phyloP scores from a whole-genome alignment of 2,888 invertebrate species.

The Monopis laevigella region DNA sequence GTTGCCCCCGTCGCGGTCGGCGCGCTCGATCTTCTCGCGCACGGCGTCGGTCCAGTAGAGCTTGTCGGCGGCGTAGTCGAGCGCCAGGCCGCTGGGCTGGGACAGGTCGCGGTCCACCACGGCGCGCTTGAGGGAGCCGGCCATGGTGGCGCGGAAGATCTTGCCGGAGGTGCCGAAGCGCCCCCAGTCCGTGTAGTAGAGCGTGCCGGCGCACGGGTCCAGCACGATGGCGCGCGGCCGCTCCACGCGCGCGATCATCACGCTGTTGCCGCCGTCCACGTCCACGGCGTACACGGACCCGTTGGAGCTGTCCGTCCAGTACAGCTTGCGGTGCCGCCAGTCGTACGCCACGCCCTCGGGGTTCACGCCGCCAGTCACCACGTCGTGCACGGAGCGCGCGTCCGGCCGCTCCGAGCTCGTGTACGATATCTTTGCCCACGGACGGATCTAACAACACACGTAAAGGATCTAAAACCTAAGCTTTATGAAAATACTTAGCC shows the following conservation, averaged over 20 bases:
- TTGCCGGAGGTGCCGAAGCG: conserved; percentile 92
- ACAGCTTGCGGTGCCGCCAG: conserved; percentile 97
- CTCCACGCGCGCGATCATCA: conserved; percentile 93
- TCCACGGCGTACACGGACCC: conserved; percentile 96
- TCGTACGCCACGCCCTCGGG: conserved; percentile 96
- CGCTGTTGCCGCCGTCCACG: conserved; percentile 83
- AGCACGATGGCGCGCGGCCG: conserved; percentile 94
- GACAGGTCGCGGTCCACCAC: conserved; percentile 91
- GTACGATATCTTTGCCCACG: conserved; percentile 89
- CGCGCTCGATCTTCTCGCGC: conserved; percentile 93
- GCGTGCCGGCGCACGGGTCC: conserved; percentile 94
- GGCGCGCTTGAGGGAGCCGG: conserved; percentile 88
- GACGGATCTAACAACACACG: too few species aligned
- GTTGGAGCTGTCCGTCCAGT: conserved; percentile 97
- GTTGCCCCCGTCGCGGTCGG: conserved; percentile 86
- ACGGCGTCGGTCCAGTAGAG: conserved; percentile 98
- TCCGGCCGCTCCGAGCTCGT: conserved; percentile 78
- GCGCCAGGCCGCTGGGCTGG: conserved; percentile 94
- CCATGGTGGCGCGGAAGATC: conserved; percentile 96
- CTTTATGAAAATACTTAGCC: too few species aligned
- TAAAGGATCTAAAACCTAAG: too few species aligned
- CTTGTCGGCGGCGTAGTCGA: conserved; percentile 93
- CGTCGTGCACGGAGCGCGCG: conserved; percentile 68
- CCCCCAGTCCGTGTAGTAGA: conserved; percentile 98
- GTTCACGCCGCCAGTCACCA: conserved; percentile 83